Percentiles rank a stretch among this genome's conserved stretches.
These are phyloP conservation scores for Caenorhabditis wallacei DNA, from an alignment of 2,888 invertebrate genomes.

Conservation along the genomic window DNA sequence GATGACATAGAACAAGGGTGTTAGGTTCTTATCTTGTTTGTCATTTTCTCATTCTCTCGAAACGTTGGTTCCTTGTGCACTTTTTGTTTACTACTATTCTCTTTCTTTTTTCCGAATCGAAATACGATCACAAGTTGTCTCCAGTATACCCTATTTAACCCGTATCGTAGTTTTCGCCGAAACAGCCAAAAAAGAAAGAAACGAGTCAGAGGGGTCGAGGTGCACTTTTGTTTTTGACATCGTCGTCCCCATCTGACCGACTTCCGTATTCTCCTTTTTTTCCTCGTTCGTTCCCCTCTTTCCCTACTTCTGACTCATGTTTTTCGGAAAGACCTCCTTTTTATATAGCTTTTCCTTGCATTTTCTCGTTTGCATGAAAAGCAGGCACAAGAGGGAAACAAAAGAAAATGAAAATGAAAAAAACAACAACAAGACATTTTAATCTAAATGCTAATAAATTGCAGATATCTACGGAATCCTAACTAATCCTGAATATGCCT, in stretches of 20 bases:
- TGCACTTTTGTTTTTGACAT: conserved; percentile 58
- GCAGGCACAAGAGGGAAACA: conserved; percentile 9
- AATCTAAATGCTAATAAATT: conserved; percentile 23
- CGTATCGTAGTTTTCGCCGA: conserved; percentile 15
- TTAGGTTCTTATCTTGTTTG: conserved; percentile 15
- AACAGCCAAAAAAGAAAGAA: conserved; percentile 8
- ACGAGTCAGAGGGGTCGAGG: conserved; percentile 32
- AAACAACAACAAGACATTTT: conserved; percentile 20
- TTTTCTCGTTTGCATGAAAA: conserved; percentile 32
- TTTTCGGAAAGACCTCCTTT: conserved; percentile 40
- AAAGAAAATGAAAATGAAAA: conserved; percentile 9
- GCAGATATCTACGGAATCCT: conserved; percentile 51
- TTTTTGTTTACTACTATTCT: background rate
- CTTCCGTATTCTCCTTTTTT: conserved; percentile 39
- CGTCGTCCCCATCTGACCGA: conserved; percentile 27
- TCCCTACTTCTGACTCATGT: conserved; percentile 54
- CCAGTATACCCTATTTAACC: background rate
- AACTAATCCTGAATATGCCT: conserved; percentile 43
- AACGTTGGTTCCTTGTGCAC: background rate
- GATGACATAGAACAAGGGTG: background rate
- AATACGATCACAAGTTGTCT: background rate
- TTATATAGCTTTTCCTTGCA: conserved; percentile 22
- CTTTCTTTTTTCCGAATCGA: too few species aligned
- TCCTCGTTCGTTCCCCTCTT: conserved; percentile 1
- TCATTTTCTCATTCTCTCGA: conserved; percentile 3